These are phyloP conservation scores for Spicauda simplicius DNA, from an alignment of 2,888 invertebrate genomes.

Conservation along the genomic window DNA sequence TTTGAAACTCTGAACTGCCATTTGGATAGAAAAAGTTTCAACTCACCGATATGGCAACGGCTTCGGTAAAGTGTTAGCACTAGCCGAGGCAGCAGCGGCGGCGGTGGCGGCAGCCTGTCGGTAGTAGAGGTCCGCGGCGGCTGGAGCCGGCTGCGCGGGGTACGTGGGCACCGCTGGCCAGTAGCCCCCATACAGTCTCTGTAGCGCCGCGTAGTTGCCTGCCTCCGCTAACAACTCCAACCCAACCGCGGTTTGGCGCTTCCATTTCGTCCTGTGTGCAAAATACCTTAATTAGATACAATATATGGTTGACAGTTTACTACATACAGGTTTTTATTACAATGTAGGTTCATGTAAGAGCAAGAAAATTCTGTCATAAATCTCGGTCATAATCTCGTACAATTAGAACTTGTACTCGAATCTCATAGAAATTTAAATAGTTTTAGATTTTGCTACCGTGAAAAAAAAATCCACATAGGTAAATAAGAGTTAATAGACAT, in stretches of 20 bases:
- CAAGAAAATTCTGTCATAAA: too few species aligned
- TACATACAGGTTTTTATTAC: neutral
- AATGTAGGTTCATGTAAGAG: too few species aligned
- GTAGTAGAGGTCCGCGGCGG: slow-evolving; percentile 92
- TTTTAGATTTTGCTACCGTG: too few species aligned
- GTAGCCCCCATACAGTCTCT: slow-evolving; percentile 95
- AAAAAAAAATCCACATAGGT: too few species aligned
- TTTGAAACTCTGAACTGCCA: too few species aligned
- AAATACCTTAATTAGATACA: slow-evolving; percentile 13
- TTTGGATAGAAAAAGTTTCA: neutral
- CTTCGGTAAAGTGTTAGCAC: slow-evolving; percentile 92
- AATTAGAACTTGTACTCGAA: too few species aligned
- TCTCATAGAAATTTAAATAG: too few species aligned
- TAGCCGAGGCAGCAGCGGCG: slow-evolving; percentile 81
- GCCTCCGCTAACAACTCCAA: slow-evolving; percentile 98
- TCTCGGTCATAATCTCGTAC: too few species aligned
- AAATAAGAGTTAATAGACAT: too few species aligned
- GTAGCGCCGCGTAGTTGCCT: slow-evolving; percentile 99
- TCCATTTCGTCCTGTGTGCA: slow-evolving; percentile 97
- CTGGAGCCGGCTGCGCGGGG: slow-evolving; percentile 88
- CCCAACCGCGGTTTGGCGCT: slow-evolving; percentile 98
- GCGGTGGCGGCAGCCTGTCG: slow-evolving; percentile 92
- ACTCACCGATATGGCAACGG: slow-evolving; percentile 91
- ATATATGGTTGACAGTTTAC: neutral
- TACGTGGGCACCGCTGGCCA: slow-evolving; percentile 88